These are phyloP conservation scores for Bothrops jararaca DNA, from an alignment of 2,113 vertebrate species.

Conservation along the genomic window DNA sequence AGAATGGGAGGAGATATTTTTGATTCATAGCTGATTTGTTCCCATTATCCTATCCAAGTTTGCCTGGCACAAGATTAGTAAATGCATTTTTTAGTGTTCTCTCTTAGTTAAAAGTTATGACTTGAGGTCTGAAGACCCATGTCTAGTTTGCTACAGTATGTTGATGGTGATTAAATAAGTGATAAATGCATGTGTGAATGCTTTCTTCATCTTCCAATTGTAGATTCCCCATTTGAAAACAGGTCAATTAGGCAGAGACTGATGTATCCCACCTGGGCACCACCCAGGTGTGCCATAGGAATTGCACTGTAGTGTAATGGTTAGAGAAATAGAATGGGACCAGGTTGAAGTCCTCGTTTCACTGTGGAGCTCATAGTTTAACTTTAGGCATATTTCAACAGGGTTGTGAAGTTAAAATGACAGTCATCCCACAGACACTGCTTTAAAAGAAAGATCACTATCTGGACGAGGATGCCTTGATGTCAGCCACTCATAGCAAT, in stretches of 20 bases:
- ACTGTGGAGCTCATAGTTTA: background rate
- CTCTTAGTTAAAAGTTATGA: background rate
- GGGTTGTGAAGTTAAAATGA: background rate
- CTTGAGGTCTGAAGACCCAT: background rate
- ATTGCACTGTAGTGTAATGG: background rate
- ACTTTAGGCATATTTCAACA: background rate
- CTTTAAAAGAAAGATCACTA: background rate
- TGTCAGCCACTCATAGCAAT: background rate
- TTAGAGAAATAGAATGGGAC: background rate
- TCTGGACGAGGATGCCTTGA: background rate
- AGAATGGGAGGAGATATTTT: background rate
- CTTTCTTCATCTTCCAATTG: background rate
- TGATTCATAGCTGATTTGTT: background rate
- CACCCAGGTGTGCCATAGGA: background rate
- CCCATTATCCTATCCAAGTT: background rate
- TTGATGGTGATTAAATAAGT: background rate
- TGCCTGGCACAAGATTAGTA: background rate
- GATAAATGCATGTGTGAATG: background rate
- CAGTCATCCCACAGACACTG: background rate
- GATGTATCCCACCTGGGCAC: background rate
- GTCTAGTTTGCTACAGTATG: background rate
- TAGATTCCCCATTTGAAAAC: background rate
- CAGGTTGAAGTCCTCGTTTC: background rate
- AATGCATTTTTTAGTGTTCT: background rate
- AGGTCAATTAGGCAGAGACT: background rate